Evolutionary conservation across 2,888 invertebrate genomes (phyloP).

Genomic region (Hedya salicella): DNA sequence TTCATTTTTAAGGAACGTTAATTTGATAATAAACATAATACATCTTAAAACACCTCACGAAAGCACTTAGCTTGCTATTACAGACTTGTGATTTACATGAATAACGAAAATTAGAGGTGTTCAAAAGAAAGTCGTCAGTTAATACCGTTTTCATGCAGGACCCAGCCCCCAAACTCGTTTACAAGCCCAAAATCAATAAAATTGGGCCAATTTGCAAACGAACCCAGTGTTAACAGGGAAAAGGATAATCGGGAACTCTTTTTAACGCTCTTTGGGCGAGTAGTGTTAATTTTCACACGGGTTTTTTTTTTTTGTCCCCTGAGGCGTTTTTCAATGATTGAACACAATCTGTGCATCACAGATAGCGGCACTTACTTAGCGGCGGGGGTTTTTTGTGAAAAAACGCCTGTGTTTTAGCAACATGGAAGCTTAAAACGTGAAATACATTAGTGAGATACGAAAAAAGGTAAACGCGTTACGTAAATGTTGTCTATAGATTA

Average conservation of each 20-base stretch:
- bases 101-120: constrained; percentile 18
- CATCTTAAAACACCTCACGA: too few relatives aligned
- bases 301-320: constrained; percentile 61
- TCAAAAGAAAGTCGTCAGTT: constrained; percentile 32
- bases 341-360: constrained; percentile 62
- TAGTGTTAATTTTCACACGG: constrained; percentile 72
- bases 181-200: constrained; percentile 43
- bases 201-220: constrained; percentile 40
- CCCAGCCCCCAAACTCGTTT: constrained; percentile 37
- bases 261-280: constrained; percentile 44
- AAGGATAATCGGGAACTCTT: constrained; percentile 28
- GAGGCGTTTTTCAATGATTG: constrained; percentile 64
- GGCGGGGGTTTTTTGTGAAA: constrained; percentile 45
- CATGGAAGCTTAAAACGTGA: constrained; percentile 32
- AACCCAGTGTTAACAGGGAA: constrained; percentile 34
- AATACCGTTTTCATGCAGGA: constrained; percentile 25
- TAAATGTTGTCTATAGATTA: constrained; percentile 15
- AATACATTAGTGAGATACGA: constrained; percentile 34
- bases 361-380: constrained; percentile 47
- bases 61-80: background rate
- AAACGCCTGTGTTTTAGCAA: constrained; percentile 56
- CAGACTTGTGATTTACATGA: background rate
- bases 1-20: too few relatives aligned
- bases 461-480: constrained; percentile 12
- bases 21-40: too few relatives aligned